These are phyloP conservation scores for Aleiodes leptofemur DNA, from an alignment of 2,888 invertebrate genomes.

Conservation along the genomic window DNA sequence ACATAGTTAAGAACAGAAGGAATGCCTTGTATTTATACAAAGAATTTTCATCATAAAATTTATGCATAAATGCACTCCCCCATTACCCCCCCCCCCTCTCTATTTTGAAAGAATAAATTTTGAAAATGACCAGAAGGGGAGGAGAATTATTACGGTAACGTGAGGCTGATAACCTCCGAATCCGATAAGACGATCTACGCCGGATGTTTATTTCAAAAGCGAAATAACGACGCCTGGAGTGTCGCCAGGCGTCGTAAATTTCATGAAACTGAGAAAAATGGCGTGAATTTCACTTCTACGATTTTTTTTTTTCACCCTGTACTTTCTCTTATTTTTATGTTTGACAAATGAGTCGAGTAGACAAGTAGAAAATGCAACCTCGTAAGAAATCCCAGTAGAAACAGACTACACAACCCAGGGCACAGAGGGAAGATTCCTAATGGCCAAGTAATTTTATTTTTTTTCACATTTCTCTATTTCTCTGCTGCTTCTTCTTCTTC, in stretches of 20 bases:
- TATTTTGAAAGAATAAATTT: constrained; percentile 10
- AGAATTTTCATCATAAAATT: too few species aligned
- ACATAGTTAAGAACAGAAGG: constrained; percentile 53
- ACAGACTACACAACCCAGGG: constrained; percentile 7
- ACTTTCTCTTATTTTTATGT: constrained; percentile 34
- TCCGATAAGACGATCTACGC: constrained; percentile 61
- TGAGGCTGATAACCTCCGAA: constrained; percentile 60
- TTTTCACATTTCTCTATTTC: constrained; percentile 51
- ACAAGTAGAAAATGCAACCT: constrained; percentile 29
- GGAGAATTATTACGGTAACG: constrained; percentile 59
- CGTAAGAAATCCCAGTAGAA: constrained; percentile 14
- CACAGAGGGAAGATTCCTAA: too few species aligned
- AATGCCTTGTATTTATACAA: background rate
- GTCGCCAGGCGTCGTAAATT: constrained; percentile 72
- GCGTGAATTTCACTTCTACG: constrained; percentile 67
- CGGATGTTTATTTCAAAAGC: constrained; percentile 70
- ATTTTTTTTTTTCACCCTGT: constrained; percentile 43
- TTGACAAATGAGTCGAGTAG: constrained; percentile 27
- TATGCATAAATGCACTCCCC: too few species aligned
- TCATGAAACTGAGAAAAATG: constrained; percentile 71
- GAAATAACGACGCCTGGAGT: constrained; percentile 73
- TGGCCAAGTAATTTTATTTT: constrained; percentile 46
- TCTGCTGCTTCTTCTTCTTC: constrained; percentile 42
- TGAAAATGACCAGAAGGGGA: constrained; percentile 45
- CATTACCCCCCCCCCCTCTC: too few species aligned